These are phyloP conservation scores for Harpagoxenus sublaevis DNA, from an alignment of 2,888 invertebrate genomes.

Conservation along the genomic window DNA sequence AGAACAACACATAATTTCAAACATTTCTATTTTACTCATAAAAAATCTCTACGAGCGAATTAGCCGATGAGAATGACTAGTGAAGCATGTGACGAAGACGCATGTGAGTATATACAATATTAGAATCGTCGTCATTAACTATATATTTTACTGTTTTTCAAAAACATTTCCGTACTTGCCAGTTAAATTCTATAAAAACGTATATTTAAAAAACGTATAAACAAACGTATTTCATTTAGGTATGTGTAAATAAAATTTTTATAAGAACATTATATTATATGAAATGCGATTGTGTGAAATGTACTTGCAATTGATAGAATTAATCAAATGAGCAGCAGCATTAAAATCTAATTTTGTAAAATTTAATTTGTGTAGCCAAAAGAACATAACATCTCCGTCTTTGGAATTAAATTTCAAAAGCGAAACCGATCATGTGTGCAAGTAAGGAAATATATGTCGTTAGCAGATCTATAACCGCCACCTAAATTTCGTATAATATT, in stretches of 20 bases:
- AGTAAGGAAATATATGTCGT: conserved; percentile 41
- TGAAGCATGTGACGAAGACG: conserved; percentile 53
- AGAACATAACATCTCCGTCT: not conserved
- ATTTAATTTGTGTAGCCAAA: not conserved
- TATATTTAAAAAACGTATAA: not conserved
- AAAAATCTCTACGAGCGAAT: conserved; percentile 43
- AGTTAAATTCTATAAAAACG: not conserved
- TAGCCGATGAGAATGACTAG: conserved; percentile 50
- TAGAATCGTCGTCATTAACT: conserved; percentile 35
- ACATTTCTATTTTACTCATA: conserved; percentile 33
- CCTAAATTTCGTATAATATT: conserved; percentile 20
- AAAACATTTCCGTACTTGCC: conserved; percentile 41
- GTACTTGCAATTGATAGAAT: not conserved
- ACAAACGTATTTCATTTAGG: too few relatives aligned
- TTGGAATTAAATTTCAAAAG: not conserved
- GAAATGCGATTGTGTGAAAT: not conserved
- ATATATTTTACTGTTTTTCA: conserved; percentile 8
- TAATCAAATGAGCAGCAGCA: not conserved
- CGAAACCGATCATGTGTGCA: not conserved
- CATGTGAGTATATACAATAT: conserved; percentile 53
- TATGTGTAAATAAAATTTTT: not conserved
- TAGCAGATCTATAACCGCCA: conserved; percentile 41
- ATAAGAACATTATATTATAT: not conserved
- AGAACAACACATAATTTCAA: conserved; percentile 47
- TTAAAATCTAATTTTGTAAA: conserved; percentile 12